Evolutionary conservation across 2,113 vertebrate genomes (phyloP), one percentile per base, ranked within the genome.

Genomic region (Corynorhinus townsendii): DNA sequence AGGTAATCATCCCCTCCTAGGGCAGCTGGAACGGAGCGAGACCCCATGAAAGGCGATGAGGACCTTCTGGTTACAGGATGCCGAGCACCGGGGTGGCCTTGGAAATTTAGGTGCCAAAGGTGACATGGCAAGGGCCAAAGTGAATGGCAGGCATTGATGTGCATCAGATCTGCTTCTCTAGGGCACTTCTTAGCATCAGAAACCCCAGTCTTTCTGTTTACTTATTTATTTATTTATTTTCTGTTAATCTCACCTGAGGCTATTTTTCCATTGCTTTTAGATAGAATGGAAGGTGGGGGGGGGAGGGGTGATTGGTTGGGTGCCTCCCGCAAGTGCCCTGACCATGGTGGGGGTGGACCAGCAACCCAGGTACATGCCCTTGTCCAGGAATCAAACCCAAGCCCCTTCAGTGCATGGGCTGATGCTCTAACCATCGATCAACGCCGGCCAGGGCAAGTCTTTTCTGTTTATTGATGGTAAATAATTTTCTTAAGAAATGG

Each of bases 81-180:
- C 11, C 2, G 24, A 77, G 35, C 28, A 33, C 7, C 0, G 0
- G 8, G 26, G 77, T 49, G 17, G 14, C 35, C 9, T 73, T 49
- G 75, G 84, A 79, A 62, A 68, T 66, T 40, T 2, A 35, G 19
- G 15, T 1, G 3, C 47, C 38, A 12, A 0, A 38, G 26, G 64
- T 35, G 45, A 62, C 40, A 26, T 49, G 33, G 22, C 54, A 14
- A 35, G 24, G 59, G 45, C 77, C 72, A 17, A 17, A 33, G 52
- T 9, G 20, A 76, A 43, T 24, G 16, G 19, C 14, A 33, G 33
- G 11, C 54, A 17, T 20, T 43, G 22, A 64, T 43, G 33, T 66
- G 2, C 30, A 33, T 88, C 28, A 11, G 3, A 33, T 56, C 56
- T 75, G 4, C 69, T 49, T 40, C 62, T 86, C 11, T 56, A 10